Evolutionary conservation across 2,888 invertebrate species (phyloP), one percentile per base, ranked within the genome.

Genomic region (Lydus trimaculatus): DNA sequence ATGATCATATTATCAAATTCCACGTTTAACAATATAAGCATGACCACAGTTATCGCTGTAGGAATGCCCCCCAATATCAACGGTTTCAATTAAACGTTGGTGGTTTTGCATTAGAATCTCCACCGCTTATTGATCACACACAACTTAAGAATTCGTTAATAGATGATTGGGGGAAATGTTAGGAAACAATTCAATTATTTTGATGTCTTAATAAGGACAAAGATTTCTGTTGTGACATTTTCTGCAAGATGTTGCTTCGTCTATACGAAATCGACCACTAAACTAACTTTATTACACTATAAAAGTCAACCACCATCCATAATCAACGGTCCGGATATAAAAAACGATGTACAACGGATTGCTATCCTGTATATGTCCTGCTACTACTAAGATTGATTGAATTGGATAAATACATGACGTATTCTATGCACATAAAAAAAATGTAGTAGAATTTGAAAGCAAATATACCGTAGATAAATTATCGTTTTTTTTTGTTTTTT

Each of bases 171-270:
- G n/a, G 5, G 8, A n/a, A 43, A 8, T 17, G 43, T 67, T 61
- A 11, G 17, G 56, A 63, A 60, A 64, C 61, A 64, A 67, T 67
- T 61, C 67, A 58, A 64, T 64, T 64, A 59, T 48, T 33, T 48
- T 56, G 25, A 56, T 56, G 52, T 59, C 36, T 63, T 52, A 64
- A 60, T 52, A 56, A 59, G 67, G 52, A 58, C 63, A 43, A 36
- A 48, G 36, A 67, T 59, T 33, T 60, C 52, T 66, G 52, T 56
- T 63, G 59, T 52, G 5, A 11, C 48, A 5, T 25, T 64, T 64
- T 58, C 23, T 8, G 25, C 2, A 33, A 15, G 9, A 58, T 63
- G 33, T 64, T 43, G 62, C 25, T 39, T 62, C 39, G 8, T 17
- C 17, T 15, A 20, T 33, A 25, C 48, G 43, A 43, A 62, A 39